Evolutionary conservation across 1,140 invertebrate species (phyloP).

Genomic region (Agrypnia vestita): DNA sequence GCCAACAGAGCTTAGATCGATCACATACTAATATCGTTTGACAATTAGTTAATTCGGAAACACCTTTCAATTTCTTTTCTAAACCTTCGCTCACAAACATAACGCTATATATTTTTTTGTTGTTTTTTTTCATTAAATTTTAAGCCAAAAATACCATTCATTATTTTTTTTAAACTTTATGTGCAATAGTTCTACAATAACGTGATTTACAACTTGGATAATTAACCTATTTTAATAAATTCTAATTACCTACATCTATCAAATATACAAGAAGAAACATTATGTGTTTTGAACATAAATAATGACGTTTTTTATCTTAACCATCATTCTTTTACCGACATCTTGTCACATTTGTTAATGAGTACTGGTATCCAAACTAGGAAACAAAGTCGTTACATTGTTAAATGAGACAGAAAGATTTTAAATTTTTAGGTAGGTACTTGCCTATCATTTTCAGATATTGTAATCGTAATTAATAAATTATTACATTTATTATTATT

Average conservation of each 20-base stretch:
- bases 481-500: too few relatives aligned
- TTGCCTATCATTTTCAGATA: too few relatives aligned
- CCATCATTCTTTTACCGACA: background rate
- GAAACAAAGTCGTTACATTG: too few relatives aligned
- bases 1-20: conserved; percentile 19
- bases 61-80: conserved; percentile 22
- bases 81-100: conserved; percentile 5
- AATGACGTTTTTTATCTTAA: conserved; percentile 1
- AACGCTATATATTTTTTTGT: conserved; percentile 50
- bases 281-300: conserved; percentile 2
- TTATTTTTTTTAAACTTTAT: conserved; percentile 38
- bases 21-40: conserved; percentile 1
- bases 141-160: conserved; percentile 59
- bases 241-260: background rate
- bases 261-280: conserved; percentile 30
- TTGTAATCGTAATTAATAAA: too few relatives aligned
- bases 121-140: conserved; percentile 51
- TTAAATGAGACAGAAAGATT: too few relatives aligned
- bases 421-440: too few relatives aligned
- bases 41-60: background rate
- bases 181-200: conserved; percentile 22
- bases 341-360: background rate
- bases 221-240: conserved; percentile 7
- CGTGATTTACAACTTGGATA: conserved; percentile 9
- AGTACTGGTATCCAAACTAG: background rate